Evolutionary conservation across 2,797 vertebrate genomes (phyloP).

Genomic region (Siniperca undulata): DNA sequence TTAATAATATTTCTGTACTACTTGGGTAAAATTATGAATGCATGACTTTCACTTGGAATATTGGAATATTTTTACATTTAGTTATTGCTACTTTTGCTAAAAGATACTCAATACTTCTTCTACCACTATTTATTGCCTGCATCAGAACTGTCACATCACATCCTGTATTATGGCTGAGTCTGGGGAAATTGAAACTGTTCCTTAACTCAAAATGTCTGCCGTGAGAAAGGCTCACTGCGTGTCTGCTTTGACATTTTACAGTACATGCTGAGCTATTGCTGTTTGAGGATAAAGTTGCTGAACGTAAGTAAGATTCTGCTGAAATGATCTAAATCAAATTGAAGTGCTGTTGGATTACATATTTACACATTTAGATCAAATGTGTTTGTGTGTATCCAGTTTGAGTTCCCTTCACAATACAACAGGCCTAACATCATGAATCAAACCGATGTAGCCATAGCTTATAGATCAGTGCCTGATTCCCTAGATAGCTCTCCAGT

Average conservation of each 20-base stretch:
- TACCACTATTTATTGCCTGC: background rate
- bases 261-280: background rate
- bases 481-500: background rate
- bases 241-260: background rate
- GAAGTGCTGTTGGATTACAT: background rate
- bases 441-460: background rate
- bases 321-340: background rate
- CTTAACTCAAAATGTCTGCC: background rate
- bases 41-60: background rate
- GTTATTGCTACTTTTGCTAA: background rate
- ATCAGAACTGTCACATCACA: background rate
- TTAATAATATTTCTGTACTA: background rate
- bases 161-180: background rate
- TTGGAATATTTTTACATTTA: background rate
- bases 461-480: conserved; percentile 22
- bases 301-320: background rate
- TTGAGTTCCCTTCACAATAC: background rate
- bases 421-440: background rate
- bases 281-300: background rate
- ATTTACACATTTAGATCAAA: background rate
- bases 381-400: too few relatives aligned
- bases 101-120: background rate
- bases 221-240: background rate
- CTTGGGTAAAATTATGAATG: background rate
- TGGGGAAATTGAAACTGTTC: background rate